phyloP scores from a whole-genome alignment of 2,797 vertebrate genomes.

The Arrhamphus sclerolepis region DNA sequence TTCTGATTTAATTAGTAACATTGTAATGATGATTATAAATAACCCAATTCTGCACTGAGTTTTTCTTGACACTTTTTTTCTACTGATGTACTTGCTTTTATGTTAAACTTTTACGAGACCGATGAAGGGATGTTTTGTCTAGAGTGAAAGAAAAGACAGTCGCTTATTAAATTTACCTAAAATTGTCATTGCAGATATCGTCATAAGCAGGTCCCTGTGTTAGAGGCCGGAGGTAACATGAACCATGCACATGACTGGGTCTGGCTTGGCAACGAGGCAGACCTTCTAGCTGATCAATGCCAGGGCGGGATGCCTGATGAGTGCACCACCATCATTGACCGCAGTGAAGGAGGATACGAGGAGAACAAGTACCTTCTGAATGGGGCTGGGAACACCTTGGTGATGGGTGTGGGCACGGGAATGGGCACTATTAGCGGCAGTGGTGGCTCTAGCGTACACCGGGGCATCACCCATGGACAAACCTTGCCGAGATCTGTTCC shows the following conservation, averaged over 20 bases:
- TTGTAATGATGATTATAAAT: no score
- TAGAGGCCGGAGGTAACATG: conserved; percentile 90
- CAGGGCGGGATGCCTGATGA: conserved; percentile 85
- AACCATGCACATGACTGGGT: conserved; percentile 98
- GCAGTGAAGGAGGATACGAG: conserved; percentile 87
- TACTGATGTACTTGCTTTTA: no score
- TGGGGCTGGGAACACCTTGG: conserved; percentile 73
- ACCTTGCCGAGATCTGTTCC: conserved; percentile 84
- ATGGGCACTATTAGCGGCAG: conserved; percentile 66
- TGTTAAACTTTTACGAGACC: no score
- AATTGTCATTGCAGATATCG: conserved; percentile 79
- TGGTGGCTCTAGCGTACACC: conserved; percentile 60
- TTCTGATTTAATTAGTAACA: no score
- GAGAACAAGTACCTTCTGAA: conserved; percentile 95
- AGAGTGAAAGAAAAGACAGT: no score
- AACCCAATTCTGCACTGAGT: no score
- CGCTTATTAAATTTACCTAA: background rate
- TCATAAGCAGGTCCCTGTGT: conserved; percentile 92
- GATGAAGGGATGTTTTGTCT: no score
- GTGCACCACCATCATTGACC: conserved; percentile 89
- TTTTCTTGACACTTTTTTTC: no score
- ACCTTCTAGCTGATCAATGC: conserved; percentile 89
- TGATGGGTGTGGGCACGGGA: conserved; percentile 63
- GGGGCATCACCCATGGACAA: conserved; percentile 83
- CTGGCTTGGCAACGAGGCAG: conserved; percentile 93